Evolutionary conservation across 2,888 invertebrate species (phyloP), one percentile per base, ranked within the genome.

Genomic region (Trissolcus japonicus): DNA sequence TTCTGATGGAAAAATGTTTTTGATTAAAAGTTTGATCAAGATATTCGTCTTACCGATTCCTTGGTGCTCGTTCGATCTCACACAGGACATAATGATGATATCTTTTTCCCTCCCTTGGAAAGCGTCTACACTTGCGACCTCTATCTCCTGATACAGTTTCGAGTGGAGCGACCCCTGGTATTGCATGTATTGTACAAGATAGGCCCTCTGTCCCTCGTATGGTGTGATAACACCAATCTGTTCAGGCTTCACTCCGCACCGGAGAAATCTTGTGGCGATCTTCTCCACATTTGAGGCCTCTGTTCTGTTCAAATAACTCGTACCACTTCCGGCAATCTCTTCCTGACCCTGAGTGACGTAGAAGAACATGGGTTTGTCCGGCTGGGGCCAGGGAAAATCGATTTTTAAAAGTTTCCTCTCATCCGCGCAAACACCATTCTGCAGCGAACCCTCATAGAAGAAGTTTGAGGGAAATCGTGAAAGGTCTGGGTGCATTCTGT

Each of bases 51-150:
- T 19, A 80, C 99, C 99, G 84, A 99, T 99, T 48, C 98, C 99
- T 88, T 99, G 98, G 86, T 98, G 97, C 86, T 99, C 99, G 87
- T 99, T 99, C 6, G 98, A 98, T 61, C 99, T 93, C 1, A 99
- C 99, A 90, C 99, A 99, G 0, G 98, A 98, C 95, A 99, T 96
- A 63, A 99, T 98, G 81, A 99, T 99, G 71, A 99, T 96, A 86
- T 99, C 99, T 86, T 99, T 99, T 87, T 99, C 99, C 57, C 99
- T 92, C 0, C 99, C 99, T 89, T 99, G 98, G 89, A 99, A 99
- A 0, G 99, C 99, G 89, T 99, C 99, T 2, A 99, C 99, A 90
- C 98, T 98, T 7, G 99, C 99, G 0, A 99, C 98, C 90, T 99
- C 99, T 66, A 99, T 98, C 87, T 99, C 98, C 90, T 98, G 95